phyloP scores from a whole-genome alignment of 2,113 vertebrate species.

The Oreochromis aureus region DNA sequence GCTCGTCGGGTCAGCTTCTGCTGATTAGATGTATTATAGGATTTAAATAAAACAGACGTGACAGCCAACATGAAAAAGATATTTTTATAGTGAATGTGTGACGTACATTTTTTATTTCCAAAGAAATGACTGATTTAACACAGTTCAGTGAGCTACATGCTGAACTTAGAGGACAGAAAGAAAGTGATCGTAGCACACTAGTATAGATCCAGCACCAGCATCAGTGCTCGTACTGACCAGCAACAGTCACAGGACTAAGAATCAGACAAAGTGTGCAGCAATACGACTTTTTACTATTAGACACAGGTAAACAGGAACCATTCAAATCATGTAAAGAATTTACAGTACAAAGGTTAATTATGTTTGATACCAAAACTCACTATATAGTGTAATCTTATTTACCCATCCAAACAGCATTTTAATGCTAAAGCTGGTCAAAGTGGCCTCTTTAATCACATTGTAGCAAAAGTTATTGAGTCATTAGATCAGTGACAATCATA shows the following conservation, averaged over 20 bases:
- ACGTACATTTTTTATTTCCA: background rate
- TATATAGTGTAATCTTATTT: background rate
- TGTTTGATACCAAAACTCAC: accelerated
- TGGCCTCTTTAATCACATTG: background rate
- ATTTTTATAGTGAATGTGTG: background rate
- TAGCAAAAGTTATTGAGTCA: background rate
- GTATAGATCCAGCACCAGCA: background rate
- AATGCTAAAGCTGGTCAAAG: background rate
- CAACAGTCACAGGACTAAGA: background rate
- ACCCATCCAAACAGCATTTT: background rate
- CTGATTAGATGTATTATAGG: background rate
- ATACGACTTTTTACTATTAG: background rate
- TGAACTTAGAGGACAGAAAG: background rate
- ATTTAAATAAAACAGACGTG: background rate
- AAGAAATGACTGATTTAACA: background rate
- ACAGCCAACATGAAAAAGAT: background rate
- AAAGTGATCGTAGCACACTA: background rate
- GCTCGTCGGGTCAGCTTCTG: background rate
- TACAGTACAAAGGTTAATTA: background rate
- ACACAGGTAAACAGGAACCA: background rate
- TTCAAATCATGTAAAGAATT: background rate
- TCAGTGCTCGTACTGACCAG: background rate
- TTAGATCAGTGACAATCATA: background rate
- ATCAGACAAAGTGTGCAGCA: background rate
- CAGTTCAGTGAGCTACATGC: background rate